Evolutionary conservation across 2,113 vertebrate genomes (phyloP).

Genomic region (Haemorhous mexicanus): DNA sequence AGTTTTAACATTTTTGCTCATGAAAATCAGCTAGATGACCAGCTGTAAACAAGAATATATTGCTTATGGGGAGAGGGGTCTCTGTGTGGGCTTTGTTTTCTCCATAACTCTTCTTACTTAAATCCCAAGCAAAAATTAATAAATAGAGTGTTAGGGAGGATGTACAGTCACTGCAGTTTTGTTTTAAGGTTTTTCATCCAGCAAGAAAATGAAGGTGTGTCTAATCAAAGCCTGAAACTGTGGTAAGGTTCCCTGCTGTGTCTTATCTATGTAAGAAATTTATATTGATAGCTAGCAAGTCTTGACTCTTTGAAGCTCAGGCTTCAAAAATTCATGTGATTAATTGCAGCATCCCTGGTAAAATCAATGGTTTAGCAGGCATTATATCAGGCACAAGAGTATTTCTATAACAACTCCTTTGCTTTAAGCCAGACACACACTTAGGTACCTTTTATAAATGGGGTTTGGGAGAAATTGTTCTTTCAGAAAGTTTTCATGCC

Average conservation of each 20-base stretch:
- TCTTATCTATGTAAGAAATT: background rate
- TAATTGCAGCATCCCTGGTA: background rate
- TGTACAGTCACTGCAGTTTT: background rate
- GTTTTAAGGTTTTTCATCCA: background rate
- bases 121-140: background rate
- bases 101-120: background rate
- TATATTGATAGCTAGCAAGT: background rate
- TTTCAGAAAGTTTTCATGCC: background rate
- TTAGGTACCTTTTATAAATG: background rate
- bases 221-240: background rate
- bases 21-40: background rate
- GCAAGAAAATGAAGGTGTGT: background rate
- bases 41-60: background rate
- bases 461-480: background rate
- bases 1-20: background rate
- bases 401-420: background rate
- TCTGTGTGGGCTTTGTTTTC: background rate
- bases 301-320: background rate
- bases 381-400: background rate
- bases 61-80: background rate
- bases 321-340: background rate
- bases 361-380: background rate
- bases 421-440: background rate
- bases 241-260: background rate
- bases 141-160: background rate